Conservation (phyloP, 2,797 vertebrate genomes). For the Danio tinwini region DNA sequence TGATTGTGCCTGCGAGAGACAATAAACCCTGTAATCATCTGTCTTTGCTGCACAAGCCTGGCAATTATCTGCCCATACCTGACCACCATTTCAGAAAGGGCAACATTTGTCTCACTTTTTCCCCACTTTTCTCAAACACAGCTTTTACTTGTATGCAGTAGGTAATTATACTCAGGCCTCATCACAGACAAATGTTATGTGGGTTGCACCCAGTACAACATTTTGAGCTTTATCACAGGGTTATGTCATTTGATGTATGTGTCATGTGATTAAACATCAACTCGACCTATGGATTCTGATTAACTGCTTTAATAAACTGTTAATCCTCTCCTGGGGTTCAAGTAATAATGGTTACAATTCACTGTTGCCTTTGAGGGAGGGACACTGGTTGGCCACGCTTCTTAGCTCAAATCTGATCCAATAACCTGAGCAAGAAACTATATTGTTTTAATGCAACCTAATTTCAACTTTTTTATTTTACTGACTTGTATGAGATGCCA, state of each 20-base stretch:
- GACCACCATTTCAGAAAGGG: slow-evolving; percentile 75
- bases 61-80: slow-evolving; percentile 82
- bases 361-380: slow-evolving; percentile 57
- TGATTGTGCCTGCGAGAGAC: slow-evolving; percentile 86
- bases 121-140: slow-evolving; percentile 51
- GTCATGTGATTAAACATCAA: slow-evolving; percentile 80
- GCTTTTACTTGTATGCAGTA: slow-evolving; percentile 59
- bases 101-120: slow-evolving; percentile 74
- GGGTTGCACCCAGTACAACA: no score
- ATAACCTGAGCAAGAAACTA: slow-evolving; percentile 17
- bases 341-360: slow-evolving; percentile 82
- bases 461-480: slow-evolving; percentile 1
- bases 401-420: slow-evolving; percentile 26
- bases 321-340: slow-evolving; percentile 79
- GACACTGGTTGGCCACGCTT: slow-evolving; percentile 18
- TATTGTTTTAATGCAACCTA: slow-evolving; percentile 33
- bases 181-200: background rate
- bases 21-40: slow-evolving; percentile 86
- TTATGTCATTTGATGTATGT: slow-evolving; percentile 73
- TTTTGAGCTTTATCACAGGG: background rate
- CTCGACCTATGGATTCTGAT: slow-evolving; percentile 72
- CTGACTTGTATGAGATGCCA: background rate
- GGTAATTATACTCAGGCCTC: slow-evolving; percentile 48
- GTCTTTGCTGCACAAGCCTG: slow-evolving; percentile 78
- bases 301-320: slow-evolving; percentile 80